Conservation (phyloP, 2,888 invertebrate species). For the Tolmerus cingulatus region DNA sequence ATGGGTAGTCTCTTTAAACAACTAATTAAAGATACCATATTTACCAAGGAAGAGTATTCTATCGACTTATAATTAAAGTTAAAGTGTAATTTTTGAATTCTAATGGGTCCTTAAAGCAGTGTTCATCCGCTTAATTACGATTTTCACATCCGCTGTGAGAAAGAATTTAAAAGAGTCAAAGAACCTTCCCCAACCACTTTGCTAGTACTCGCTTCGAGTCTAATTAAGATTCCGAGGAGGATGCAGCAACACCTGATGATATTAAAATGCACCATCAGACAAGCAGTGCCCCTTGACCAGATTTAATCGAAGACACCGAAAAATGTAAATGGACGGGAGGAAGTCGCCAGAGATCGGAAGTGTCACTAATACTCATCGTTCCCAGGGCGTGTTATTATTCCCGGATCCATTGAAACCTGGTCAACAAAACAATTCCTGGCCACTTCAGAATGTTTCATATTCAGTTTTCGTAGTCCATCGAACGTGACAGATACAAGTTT, state of each 20-base stretch:
- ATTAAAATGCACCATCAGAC: neutral
- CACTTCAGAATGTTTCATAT: constrained; percentile 45
- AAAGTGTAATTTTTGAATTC: neutral
- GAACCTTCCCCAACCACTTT: neutral
- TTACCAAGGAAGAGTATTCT: neutral
- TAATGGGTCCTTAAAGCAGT: neutral
- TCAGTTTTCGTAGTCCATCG: constrained; percentile 44
- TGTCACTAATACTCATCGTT: constrained; percentile 18
- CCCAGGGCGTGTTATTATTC: constrained; percentile 47
- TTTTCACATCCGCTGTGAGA: neutral
- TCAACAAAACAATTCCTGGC: constrained; percentile 47
- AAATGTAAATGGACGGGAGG: neutral
- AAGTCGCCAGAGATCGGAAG: constrained; percentile 2
- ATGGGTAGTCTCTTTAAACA: too few species aligned
- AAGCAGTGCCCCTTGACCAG: neutral
- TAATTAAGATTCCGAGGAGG: neutral
- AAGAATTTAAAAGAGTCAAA: neutral
- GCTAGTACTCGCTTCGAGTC: neutral
- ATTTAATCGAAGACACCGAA: constrained; percentile 9
- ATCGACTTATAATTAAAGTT: neutral
- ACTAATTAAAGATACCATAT: too few species aligned
- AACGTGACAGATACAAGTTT: constrained; percentile 45
- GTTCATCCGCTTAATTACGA: neutral
- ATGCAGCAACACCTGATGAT: constrained; percentile 8
- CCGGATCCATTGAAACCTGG: constrained; percentile 43